Evolutionary conservation across 2,797 vertebrate species (phyloP).

Genomic region (Aphelocoma californica): DNA sequence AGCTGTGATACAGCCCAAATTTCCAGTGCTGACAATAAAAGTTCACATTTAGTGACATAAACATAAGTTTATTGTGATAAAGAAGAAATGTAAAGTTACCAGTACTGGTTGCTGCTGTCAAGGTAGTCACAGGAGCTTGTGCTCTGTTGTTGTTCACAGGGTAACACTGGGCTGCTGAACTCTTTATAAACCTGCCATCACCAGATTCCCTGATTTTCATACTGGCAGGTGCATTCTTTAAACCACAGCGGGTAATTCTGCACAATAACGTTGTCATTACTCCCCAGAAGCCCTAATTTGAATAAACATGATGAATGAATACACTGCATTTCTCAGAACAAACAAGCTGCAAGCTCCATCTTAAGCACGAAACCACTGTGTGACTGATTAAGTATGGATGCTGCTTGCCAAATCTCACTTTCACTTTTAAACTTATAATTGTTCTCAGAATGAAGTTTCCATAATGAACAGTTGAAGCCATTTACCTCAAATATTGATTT

Average conservation of each 20-base stretch:
- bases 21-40: not conserved
- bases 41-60: not conserved
- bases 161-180: not conserved
- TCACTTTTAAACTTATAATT: slow-evolving; percentile 63
- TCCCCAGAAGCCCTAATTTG: slow-evolving; percentile 5
- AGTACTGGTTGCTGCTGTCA: not conserved
- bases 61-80: fast-evolving
- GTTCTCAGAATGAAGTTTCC: slow-evolving; percentile 64
- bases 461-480: slow-evolving; percentile 55
- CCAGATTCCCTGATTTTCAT: not conserved
- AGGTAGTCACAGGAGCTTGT: fast-evolving
- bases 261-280: not conserved
- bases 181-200: not conserved
- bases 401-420: slow-evolving; percentile 65
- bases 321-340: slow-evolving; percentile 36
- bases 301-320: slow-evolving; percentile 48
- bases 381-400: slow-evolving; percentile 53
- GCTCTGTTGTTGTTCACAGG: not conserved
- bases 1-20: not conserved
- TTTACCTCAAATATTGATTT: slow-evolving; percentile 73
- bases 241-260: not conserved
- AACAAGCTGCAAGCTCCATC: slow-evolving; percentile 36
- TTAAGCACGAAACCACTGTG: not conserved
- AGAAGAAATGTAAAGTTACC: not conserved
- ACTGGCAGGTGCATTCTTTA: not conserved